Base-by-base conservation (phyloP, 1,140 invertebrate genomes). In the Atopsyche davidsoni region DNA sequence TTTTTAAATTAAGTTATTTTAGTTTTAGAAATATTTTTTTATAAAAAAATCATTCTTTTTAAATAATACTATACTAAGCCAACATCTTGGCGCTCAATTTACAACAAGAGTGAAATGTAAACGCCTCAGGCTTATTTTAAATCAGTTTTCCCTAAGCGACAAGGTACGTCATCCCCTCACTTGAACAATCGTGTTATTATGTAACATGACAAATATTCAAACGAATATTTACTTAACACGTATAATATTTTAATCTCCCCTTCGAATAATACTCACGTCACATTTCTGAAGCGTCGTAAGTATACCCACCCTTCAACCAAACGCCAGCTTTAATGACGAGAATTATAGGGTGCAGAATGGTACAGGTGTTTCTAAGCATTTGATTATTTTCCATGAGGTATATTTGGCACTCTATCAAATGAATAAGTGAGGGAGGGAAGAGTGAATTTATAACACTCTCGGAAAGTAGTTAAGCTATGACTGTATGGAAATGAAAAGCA, bases 221-320 rank as follows among this genome's bases (percentile, higher is more conserved):
- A 70, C 70, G 69, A 73, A 74, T 74, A 74, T 74, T 74, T 74
- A 74, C 72, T 72, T 73, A 74, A 74, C 72, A 71, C 69, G 69
- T 68, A 73, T 74, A 74, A 74, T 74, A 74, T 74, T 74, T 73
- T 74, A 74, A 74, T 74, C 72, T 73, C 69, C 72, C 69, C 68
- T 72, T 67, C 67, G 68, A 70, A 71, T 70, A 70, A 72, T 70
- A 69, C 68, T 69, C 66, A n/a, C 14, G 21, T 40, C 24, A 46
- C 21, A 38, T 19, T 28, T 22, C 14, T 24, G 40, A 46, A 47
- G 21, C 14, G 41, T 16, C 40, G 10, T 51, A 49, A 16, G 6
- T 49, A n/a, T n/a, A n/a, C 11, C 19, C 16, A 11, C 18, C 22
- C 16, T 23, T 11, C 19, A 18, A n/a, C 10, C 16, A 19, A 40